phyloP scores from a whole-genome alignment of 1,140 invertebrate species.

The Anastrepha obliqua region DNA sequence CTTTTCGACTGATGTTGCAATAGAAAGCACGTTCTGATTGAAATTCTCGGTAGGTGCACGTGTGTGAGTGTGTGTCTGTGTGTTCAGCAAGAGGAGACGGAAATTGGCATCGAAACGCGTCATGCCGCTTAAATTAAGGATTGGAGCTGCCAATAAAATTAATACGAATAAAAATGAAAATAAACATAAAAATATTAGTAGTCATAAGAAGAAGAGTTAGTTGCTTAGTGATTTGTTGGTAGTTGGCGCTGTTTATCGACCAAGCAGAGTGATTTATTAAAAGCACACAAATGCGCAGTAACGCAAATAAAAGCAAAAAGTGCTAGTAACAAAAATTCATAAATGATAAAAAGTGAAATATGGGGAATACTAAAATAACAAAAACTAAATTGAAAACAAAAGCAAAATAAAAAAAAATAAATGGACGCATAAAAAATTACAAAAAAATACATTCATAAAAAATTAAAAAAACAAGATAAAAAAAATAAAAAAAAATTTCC shows the following conservation, averaged over 20 bases:
- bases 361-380: too few species aligned
- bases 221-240: background rate
- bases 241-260: background rate
- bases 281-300: background rate
- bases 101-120: background rate
- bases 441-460: too few species aligned
- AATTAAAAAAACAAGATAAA: too few species aligned
- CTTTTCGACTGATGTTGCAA: background rate
- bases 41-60: background rate
- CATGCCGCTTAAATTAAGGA: constrained; percentile 4
- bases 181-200: background rate
- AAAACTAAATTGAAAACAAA: too few species aligned
- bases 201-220: background rate
- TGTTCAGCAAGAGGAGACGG: background rate
- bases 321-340: too few species aligned
- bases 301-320: background rate
- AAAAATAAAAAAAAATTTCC: too few species aligned
- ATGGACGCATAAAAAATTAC: background rate
- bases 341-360: too few species aligned
- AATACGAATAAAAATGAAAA: background rate
- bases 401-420: background rate
- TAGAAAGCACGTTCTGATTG: background rate
- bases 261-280: constrained; percentile 11
- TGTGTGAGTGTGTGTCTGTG: background rate
- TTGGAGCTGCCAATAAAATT: constrained; percentile 5